Evolutionary conservation across 2,888 invertebrate species (phyloP), one percentile per base, ranked within the genome.

Genomic region (Pterobdella sp.): DNA sequence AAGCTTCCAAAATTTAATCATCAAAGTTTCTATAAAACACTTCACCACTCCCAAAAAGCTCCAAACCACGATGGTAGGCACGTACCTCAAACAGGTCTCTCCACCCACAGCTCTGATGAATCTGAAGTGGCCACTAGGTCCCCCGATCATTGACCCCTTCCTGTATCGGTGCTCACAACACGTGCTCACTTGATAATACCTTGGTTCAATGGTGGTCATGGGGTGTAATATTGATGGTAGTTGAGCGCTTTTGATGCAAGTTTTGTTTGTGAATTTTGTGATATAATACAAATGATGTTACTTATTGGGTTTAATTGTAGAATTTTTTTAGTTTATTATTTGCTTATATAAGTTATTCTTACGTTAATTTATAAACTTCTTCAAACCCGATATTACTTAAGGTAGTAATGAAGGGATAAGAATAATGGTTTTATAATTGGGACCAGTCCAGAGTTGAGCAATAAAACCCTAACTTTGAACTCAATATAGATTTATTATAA

Each of bases 161-260:
- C 77, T 77, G 77, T 85, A 84, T 66, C 83, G 81, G 78, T 82
- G 84, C 77, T 84, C 84, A 78, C 85, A 85, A 76, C 85, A 85
- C 0, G 83, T 80, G 78, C 84, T 84, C 63, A 85, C 78, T 14
- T 83, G 80, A 66, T 81, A 80, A 78, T 84, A 82, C 72, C 49
- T 42, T 7, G 7, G 49, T 14, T 7, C 22, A 22, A 22, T 7
- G 7, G 49, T 14, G 7, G 49, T 7, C 22, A 22, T 7, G 7
- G 22, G 49, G 7, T 7, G 22, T 42, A 22, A 42, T 42, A 22
- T 7, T 7, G 22, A 42, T 7, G 49, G 7, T 42, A 42, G 22
- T 42, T 7, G 22, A 22, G 49, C 22, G 49, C 10, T 14, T 42
- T 7, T 7, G 49, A 42, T 42, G 49, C 7, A 42, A 14, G 49